Conservation (phyloP, 2,113 vertebrate species). For the Rhabdornis inornatus region DNA sequence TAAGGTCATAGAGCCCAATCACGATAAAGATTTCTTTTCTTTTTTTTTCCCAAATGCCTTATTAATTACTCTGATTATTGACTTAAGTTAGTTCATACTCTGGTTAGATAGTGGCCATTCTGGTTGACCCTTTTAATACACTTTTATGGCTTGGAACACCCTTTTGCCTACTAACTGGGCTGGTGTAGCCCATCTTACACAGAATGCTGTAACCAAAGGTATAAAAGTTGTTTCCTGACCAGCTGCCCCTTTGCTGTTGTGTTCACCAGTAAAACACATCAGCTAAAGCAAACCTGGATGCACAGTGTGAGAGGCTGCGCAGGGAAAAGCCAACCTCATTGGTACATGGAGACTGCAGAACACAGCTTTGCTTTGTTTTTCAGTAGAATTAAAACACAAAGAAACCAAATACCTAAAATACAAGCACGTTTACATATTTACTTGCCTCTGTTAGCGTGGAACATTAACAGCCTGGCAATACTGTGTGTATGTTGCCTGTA, state of each 20-base stretch:
- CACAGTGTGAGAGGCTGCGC: background rate
- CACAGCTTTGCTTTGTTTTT: background rate
- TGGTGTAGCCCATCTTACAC: background rate
- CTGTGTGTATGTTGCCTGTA: background rate
- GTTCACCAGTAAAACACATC: background rate
- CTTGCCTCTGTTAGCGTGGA: background rate
- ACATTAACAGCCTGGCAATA: background rate
- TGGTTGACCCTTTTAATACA: background rate
- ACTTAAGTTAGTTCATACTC: background rate
- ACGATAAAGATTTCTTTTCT: background rate
- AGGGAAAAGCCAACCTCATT: background rate
- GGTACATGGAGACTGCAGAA: background rate
- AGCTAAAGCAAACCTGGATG: background rate
- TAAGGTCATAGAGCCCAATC: background rate
- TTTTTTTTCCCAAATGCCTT: background rate
- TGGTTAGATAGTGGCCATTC: background rate
- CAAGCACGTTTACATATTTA: background rate
- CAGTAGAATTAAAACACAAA: background rate
- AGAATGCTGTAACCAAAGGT: background rate
- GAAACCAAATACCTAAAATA: background rate
- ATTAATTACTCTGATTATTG: background rate
- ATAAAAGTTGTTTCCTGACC: background rate
- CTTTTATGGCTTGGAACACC: background rate
- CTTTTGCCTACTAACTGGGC: background rate
- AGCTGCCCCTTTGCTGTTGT: background rate